Evolutionary conservation across 2,888 invertebrate genomes (phyloP), one percentile per base, ranked within the genome.

Genomic region (Mycogona germanica): DNA sequence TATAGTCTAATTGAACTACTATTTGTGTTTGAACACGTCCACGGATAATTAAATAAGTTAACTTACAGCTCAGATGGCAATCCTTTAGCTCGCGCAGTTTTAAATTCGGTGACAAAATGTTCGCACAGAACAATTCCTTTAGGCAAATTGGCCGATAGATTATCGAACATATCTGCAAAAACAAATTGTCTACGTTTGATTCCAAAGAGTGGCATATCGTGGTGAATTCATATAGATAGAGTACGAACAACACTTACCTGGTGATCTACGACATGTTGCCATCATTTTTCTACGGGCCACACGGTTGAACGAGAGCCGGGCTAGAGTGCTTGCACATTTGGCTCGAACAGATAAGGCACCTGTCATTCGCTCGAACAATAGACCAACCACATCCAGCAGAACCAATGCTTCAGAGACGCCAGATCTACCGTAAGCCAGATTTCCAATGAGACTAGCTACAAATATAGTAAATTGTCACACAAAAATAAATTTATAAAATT

Each of bases 381-480:
- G n/a, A n/a, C n/a, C n/a, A 19, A 53, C 48, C 30, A 53, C 25
- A 17, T 40, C 48, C 17, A 53, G 53, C 14, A 30, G 23, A 25
- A 48, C 29, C n/a, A 53, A 25, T 26, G 35, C 53, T 38, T 53
- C 53, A 3, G 48, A 23, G 19, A 53, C 48, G 23, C 53, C 53
- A 6, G 53, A 29, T 23, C 19, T 30, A 40, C 48, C 30, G 9
- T 38, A 40, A 14, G 53, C 48, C n/a, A 53, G 38, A 50, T 48
- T 53, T 2, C 40, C 47, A 30, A 53, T 23, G 9, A 53, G 40
- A 23, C 53, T 53, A 26, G 53, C 53, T 53, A 45, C 19, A 51
- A 50, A 51, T 26, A 12, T 28, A 12, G 9, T 9, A 9, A 17
- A 46, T 17, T 26, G 9, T 9, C 21, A 12, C 19, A 17, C 19